These are phyloP conservation scores for Nomada ferruginata DNA, from an alignment of 2,888 invertebrate genomes.

Conservation along the genomic window DNA sequence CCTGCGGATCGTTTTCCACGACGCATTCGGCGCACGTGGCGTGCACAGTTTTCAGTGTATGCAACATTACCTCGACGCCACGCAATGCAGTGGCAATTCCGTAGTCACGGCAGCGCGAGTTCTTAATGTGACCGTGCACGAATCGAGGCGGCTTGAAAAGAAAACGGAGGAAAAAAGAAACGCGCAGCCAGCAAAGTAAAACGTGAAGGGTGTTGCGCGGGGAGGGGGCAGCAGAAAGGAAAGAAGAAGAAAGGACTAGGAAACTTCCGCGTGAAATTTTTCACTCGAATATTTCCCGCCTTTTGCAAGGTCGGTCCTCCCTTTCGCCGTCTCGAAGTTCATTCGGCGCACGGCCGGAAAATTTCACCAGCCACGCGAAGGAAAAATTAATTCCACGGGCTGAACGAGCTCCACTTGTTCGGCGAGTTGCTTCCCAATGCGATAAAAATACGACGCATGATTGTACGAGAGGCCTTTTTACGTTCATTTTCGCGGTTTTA, in stretches of 20 bases:
- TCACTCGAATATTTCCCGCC: background rate
- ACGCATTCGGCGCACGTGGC: slow-evolving; percentile 36
- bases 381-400: slow-evolving; percentile 40
- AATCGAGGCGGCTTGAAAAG: background rate
- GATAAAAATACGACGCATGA: background rate
- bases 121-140: slow-evolving; percentile 33
- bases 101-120: slow-evolving; percentile 53
- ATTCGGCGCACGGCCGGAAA: background rate
- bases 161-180: background rate
- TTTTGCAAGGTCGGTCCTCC: background rate
- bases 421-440: slow-evolving; percentile 25
- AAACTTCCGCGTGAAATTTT: slow-evolving; percentile 31
- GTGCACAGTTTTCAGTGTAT: slow-evolving; percentile 58
- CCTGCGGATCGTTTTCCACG: background rate
- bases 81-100: slow-evolving; percentile 69
- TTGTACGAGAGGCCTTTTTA: background rate
- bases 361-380: slow-evolving; percentile 10
- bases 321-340: background rate
- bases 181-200: background rate
- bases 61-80: slow-evolving; percentile 65
- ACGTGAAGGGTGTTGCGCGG: too few relatives aligned
- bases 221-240: too few relatives aligned
- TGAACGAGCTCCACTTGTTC: slow-evolving; percentile 8
- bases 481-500: background rate
- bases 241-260: background rate